Percentiles rank a stretch among this genome's conserved stretches.
Evolutionary conservation across 2,113 vertebrate genomes (phyloP).

Genomic region (Brachypteracias leptosomus): DNA sequence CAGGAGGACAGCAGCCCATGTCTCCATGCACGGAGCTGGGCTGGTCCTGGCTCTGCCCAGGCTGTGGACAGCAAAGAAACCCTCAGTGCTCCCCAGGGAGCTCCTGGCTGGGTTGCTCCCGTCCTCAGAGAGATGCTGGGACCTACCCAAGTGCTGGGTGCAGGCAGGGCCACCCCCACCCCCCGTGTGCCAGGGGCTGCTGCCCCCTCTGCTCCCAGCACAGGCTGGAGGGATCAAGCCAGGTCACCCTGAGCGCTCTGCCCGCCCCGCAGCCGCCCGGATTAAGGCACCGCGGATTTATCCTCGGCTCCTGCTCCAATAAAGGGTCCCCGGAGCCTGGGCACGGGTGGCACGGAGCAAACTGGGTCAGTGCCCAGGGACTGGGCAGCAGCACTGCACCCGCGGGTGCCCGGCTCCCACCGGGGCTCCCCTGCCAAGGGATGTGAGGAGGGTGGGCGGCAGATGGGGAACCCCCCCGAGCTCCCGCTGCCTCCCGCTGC

Average conservation of each 20-base stretch:
- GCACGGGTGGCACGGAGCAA: background rate
- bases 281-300: slow-evolving; percentile 69
- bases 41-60: background rate
- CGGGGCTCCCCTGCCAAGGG: background rate
- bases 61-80: background rate
- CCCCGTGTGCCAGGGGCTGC: fast-evolving
- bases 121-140: background rate
- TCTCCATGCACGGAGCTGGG: background rate
- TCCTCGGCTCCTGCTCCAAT: background rate
- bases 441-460: background rate
- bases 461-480: slow-evolving; percentile 9
- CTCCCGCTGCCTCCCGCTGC: background rate
- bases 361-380: slow-evolving; percentile 43
- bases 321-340: background rate
- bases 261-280: slow-evolving; percentile 35
- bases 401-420: background rate
- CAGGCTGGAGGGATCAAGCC: background rate
- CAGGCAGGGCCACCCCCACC: background rate
- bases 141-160: fast-evolving
- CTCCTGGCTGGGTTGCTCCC: background rate
- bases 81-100: background rate
- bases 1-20: background rate
- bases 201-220: background rate
- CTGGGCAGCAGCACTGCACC: background rate
- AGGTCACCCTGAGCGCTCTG: slow-evolving; percentile 8